A percentile compares a stretch with the other conserved stretches of the same genome.
phyloP scores from a whole-genome alignment of 2,113 vertebrate species.

The Saccopteryx leptura region DNA sequence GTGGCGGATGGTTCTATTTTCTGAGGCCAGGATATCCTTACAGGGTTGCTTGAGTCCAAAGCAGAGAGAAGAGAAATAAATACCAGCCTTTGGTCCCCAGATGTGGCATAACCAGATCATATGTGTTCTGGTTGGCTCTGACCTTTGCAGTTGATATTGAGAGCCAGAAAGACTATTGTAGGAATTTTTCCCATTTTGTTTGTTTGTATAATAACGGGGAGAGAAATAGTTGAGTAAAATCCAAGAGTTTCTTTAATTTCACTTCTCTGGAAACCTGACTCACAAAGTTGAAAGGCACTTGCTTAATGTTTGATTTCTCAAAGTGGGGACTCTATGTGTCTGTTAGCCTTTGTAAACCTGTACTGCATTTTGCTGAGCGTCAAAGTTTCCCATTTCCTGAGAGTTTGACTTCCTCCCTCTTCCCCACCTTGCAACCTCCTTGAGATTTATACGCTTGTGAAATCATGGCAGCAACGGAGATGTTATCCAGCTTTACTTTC shows the following conservation, averaged over 20 bases:
- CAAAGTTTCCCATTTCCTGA: neutral
- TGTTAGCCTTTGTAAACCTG: neutral
- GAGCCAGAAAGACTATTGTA: neutral
- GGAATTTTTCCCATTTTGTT: neutral
- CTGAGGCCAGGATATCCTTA: neutral
- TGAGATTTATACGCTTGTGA: neutral
- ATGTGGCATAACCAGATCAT: neutral
- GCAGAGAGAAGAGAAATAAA: neutral
- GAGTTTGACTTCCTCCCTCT: neutral
- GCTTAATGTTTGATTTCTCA: neutral
- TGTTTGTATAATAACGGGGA: slow-evolving; percentile 57
- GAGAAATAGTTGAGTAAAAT: slow-evolving; percentile 58
- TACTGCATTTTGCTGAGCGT: neutral
- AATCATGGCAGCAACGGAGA: neutral
- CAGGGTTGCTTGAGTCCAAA: neutral
- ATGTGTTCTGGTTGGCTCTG: neutral
- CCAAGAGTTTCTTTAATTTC: slow-evolving; percentile 26
- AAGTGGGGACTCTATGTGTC: neutral
- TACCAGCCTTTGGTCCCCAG: neutral
- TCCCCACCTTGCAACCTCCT: neutral
- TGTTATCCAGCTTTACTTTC: neutral
- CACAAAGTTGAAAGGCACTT: neutral
- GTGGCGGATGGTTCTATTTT: neutral
- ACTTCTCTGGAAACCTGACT: slow-evolving; percentile 29
- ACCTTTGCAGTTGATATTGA: neutral